Conservation (phyloP, 2,888 invertebrate genomes). For the Drosophila monieri region DNA sequence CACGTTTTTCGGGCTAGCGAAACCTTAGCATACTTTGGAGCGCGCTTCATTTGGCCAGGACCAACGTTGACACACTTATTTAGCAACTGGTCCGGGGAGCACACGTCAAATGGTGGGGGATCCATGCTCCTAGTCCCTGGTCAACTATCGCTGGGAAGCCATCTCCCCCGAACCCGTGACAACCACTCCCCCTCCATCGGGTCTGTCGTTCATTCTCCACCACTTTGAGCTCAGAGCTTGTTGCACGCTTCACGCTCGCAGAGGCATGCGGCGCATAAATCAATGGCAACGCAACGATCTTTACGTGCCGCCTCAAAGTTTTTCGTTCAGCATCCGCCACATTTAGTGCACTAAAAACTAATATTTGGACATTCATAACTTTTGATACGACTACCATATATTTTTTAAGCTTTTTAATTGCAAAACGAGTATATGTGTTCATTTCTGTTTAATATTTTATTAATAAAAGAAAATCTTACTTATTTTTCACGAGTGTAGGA, state of each 20-base stretch:
- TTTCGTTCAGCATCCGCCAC: slow-evolving; percentile 38
- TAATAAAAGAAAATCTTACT: background rate
- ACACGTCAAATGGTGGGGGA: slow-evolving; percentile 31
- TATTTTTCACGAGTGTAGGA: slow-evolving; percentile 4
- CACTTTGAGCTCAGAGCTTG: slow-evolving; percentile 57
- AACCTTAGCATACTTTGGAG: slow-evolving; percentile 62
- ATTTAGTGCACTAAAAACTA: slow-evolving; percentile 4
- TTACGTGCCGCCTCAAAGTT: slow-evolving; percentile 65
- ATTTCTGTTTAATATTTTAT: background rate
- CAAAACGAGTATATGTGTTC: no score
- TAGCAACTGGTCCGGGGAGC: slow-evolving; percentile 60
- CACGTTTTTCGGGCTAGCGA: slow-evolving; percentile 37
- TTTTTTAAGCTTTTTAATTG: background rate
- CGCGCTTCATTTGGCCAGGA: slow-evolving; percentile 55
- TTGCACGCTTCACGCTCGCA: slow-evolving; percentile 74
- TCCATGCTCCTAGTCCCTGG: slow-evolving; percentile 9
- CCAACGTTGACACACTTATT: slow-evolving; percentile 72
- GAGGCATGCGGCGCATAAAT: slow-evolving; percentile 74
- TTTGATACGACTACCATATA: background rate
- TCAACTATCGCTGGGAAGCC: slow-evolving; percentile 31
- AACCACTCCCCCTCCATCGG: background rate
- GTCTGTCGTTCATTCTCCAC: slow-evolving; percentile 17
- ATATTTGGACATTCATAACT: background rate
- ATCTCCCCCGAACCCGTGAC: background rate
- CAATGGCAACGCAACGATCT: slow-evolving; percentile 80